Evolutionary conservation across 2,888 invertebrate genomes (phyloP), one percentile per base, ranked within the genome.

Genomic region (Orthonychiurus folsomi): DNA sequence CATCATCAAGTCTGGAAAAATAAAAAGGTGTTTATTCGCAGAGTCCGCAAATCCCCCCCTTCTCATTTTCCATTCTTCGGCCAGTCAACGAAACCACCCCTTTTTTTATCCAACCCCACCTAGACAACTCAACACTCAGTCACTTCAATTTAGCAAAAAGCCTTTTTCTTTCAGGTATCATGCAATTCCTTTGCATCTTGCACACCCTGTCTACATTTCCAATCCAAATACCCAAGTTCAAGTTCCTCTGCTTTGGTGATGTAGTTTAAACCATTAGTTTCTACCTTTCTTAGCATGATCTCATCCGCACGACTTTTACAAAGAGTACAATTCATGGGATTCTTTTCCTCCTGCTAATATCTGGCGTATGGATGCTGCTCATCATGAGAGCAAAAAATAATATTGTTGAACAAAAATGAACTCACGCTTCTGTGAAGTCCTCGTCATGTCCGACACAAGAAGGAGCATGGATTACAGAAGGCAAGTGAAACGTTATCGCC

Each of bases 81-180:
- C 5, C 37, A 9, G 9, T 37, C 15, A 37, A 37, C 5, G 37
- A 15, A 37, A 5, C 37, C 37, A 37, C 15, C 37, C 37, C 37
- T 9, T 15, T 5, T 37, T 9, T 37, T 37, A 37, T 37, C 37
- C n/a, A n/a, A n/a, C n/a, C n/a, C n/a, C 15, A 15, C 37, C 5
- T 9, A 37, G 9, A 37, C 37, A 37, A 15, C 37, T 37, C 37
- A 37, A 37, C 37, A 37, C 37, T 37, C 15, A 5, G 9, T 37
- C 37, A 37, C 37, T 37, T 37, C 37, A 37, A 37, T 37, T 37
- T 37, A 37, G 37, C 37, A 37, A 37, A 37, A 37, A 37, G 37
- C 37, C 37, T 15, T 15, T 37, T 5, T 37, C 37, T 37, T 37
- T 15, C 37, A 9, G 5, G 15, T 15, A 37, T 37, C 37, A 37